Base-by-base conservation (phyloP, 2,797 vertebrate species). In the Sebastes vulpes region DNA sequence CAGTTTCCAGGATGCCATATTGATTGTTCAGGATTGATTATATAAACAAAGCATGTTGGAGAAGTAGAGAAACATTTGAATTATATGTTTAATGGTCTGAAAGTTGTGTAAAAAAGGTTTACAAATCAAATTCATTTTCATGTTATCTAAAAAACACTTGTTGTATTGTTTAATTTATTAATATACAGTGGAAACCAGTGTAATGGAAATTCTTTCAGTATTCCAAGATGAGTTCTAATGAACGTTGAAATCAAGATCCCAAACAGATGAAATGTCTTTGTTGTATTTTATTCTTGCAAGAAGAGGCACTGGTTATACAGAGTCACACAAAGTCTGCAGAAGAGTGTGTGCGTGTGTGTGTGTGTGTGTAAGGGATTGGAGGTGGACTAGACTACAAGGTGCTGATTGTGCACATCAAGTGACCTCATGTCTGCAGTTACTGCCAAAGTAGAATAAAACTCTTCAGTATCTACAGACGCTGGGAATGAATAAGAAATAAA, bases 371-470 rank as follows among this genome's bases (percentile, higher is more conserved):
- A 65, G 11, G 12, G 29, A 1, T 5, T 32, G 26, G 48, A n/a
- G 50, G 9, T 20, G 32, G 48, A 48, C 25, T 1, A 70, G 79
- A 90, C 83, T 6, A 92, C 84, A 91, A 79, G 53, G 6, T 67
- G 52, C 69, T 84, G 89, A 88, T 81, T 91, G 90, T 90, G n/a
- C 50, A 26, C 20, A 80, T 53, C 0, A 1, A 61, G 48, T 87
- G 81, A 90, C 74, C 3, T 89, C 88, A 85, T 32, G 32, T 89
- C 82, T 84, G 72, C 18, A 21, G 21, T 56, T 80, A 57, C 66
- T 72, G 69, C 61, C 38, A 38, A 54, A 67, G 46, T 67, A 56
- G 54, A 9, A 72, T 21, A 9, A 46, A 31, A 42, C 52, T 26
- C 59, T 65, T 52, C 21, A 25, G 12, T 32, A 12, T 63, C 26